Base-by-base conservation (phyloP, 2,113 vertebrate genomes). In the Ardeotis arabs region DNA sequence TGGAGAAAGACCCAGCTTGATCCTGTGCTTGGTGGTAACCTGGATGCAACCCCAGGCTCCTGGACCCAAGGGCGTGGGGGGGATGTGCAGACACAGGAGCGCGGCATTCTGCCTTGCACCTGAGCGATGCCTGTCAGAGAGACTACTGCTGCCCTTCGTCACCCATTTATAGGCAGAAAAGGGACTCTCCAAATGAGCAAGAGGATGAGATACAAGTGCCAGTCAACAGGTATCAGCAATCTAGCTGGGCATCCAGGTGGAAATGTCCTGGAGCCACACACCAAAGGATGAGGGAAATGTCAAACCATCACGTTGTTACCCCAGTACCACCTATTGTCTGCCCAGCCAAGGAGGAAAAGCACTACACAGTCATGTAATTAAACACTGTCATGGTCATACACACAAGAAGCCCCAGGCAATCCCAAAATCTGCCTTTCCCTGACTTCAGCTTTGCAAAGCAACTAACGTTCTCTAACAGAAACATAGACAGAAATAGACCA, bases 401-500 rank as follows among this genome's bases (percentile, higher is more conserved):
- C 12, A 10, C 20, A 62, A 33, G 29, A 62, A 87, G 56, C 33
- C 82, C 53, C 12, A 35, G 66, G 19, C 33, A 56, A 8, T 4
- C 73, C 33, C 45, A 33, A 91, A 75, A 83, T n/a, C 33, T 37
- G 19, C 24, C 35, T 70, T 81, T 47, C 11, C 29, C 2, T 1
- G 4, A 13, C 39, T 17, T 33, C 33, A 47, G 2, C 23, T 85
- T 80, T 29, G 39, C 75, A 68, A 66, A 87, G 28, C 47, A 50
- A 5, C 10, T 24, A 33, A n/a, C 37, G 3, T 29, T 70, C 33
- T 58, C n/a, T 23, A 56, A 31, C 14, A 47, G 14, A 74, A 93
- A 45, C n/a, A 17, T 0, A 21, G 15, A 49, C 9, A 29, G 3
- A 3, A 37, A 35, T 5, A 4, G 1, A 2, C 33, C 20, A 22